Evolutionary conservation across 1,140 invertebrate genomes (phyloP), one percentile per base, ranked within the genome.

Genomic region (Cylas formicarius): DNA sequence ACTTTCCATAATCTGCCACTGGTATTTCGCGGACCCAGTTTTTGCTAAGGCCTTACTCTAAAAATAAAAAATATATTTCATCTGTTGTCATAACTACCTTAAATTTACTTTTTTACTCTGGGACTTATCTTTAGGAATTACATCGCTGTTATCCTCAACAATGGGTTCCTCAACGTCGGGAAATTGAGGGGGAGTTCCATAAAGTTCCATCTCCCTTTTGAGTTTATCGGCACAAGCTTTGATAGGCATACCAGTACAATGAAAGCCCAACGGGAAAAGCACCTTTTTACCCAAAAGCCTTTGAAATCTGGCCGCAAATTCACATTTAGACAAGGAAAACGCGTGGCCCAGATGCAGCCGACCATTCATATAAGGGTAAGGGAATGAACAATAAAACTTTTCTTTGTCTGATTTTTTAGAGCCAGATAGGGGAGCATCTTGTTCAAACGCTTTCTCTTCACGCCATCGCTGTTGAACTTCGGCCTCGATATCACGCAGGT

Each of bases 331-430:
- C 19, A 98, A 62, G 10, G 93, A 90, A 74, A 99, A 99, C 5
- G 91, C 93, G 66, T 99, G 97, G 0, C 97, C 97, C 33, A 99
- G 71, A 77, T 99, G 97, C 37, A 99, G 76, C 29, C 86, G 76
- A 18, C 97, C 97, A 80, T 99, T 99, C 96, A 99, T 99, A 59
- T 99, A 99, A 0, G 96, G 96, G 74, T 85, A 99, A 3, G 96
- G 96, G 75, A 99, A 99, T 6, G 91, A 97, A 9, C 82, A 84
- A 23, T 97, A 71, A 65, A 87, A 98, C 62, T 98, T 98, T 50
- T 90, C 86, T 60, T 84, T 66, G 10, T 66, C 40, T 19, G 66
- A 70, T 37, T 72, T 74, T 51, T 69, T 71, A n/a, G n/a, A n/a
- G 2, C 64, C 57, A 7, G 65, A 58, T 10, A 61, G 53, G 0